A percentile compares a stretch with the other conserved stretches of the same genome.
These are phyloP conservation scores for Scaeva pyrastri DNA, from an alignment of 2,888 invertebrate genomes.

Conservation along the genomic window DNA sequence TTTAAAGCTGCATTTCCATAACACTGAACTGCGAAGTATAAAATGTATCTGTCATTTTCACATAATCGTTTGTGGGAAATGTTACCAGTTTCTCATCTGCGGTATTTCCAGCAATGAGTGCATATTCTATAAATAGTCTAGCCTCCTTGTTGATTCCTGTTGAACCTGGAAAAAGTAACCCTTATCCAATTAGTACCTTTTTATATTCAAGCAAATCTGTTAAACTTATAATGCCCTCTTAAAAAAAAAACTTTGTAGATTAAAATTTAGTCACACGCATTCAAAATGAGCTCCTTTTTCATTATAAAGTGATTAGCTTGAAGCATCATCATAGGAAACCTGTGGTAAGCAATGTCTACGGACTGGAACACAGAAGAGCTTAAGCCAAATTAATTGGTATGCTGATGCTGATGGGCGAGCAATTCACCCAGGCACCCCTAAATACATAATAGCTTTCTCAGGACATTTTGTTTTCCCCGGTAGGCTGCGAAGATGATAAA, in stretches of 20 bases:
- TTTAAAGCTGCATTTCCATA: too few species aligned
- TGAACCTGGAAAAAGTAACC: too few species aligned
- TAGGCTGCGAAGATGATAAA: conserved; percentile 67
- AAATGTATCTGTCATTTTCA: too few species aligned
- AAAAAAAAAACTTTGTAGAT: background rate
- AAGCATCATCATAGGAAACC: conserved; percentile 1
- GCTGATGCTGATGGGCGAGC: conserved; percentile 48
- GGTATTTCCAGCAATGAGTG: too few species aligned
- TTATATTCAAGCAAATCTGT: too few species aligned
- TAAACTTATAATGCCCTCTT: background rate
- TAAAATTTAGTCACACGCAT: background rate
- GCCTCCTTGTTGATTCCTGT: too few species aligned
- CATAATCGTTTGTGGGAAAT: too few species aligned
- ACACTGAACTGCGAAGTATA: too few species aligned
- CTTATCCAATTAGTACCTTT: too few species aligned
- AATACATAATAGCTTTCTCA: conserved; percentile 58
- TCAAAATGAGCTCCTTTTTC: conserved; percentile 24
- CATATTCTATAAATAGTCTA: too few species aligned
- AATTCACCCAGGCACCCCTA: conserved; percentile 61
- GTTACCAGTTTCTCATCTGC: too few species aligned
- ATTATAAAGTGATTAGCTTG: conserved; percentile 64
- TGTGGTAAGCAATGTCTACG: background rate
- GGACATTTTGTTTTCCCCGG: conserved; percentile 57
- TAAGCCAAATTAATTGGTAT: conserved; percentile 61
- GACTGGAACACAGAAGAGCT: conserved; percentile 1